These are phyloP conservation scores for Coremacera marginata DNA, from an alignment of 2,888 invertebrate genomes.

Conservation along the genomic window DNA sequence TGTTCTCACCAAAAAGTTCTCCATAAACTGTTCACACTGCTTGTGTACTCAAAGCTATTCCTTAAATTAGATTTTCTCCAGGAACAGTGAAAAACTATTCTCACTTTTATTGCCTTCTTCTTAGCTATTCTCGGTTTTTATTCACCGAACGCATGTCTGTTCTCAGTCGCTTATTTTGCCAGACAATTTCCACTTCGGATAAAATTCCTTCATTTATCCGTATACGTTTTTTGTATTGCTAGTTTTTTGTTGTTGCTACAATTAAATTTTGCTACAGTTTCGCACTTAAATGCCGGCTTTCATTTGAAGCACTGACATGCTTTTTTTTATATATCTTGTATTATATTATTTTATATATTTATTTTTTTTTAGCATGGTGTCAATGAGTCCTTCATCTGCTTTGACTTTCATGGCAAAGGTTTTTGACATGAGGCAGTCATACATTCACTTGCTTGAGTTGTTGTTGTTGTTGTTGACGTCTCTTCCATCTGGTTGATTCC, in stretches of 20 bases:
- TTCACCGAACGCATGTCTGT: conserved; percentile 6
- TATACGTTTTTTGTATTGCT: background rate
- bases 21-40: background rate
- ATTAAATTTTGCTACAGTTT: too few species aligned
- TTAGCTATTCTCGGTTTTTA: background rate
- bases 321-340: background rate
- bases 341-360: too few species aligned
- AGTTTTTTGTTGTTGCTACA: too few species aligned
- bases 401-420: background rate
- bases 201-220: background rate
- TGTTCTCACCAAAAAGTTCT: background rate
- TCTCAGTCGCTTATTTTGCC: background rate
- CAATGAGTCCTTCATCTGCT: background rate
- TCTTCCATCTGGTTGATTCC: background rate
- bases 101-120: background rate
- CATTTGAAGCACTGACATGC: background rate
- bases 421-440: background rate
- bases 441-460: background rate
- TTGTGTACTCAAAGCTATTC: background rate
- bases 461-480: background rate
- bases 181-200: background rate
- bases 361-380: background rate
- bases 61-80: too few species aligned
- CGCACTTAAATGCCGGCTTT: too few species aligned
- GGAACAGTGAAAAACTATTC: background rate